A percentile compares a stretch with the other conserved stretches of the same genome.
phyloP scores from a whole-genome alignment of 2,113 vertebrate genomes.

The Cisticola juncidis region DNA sequence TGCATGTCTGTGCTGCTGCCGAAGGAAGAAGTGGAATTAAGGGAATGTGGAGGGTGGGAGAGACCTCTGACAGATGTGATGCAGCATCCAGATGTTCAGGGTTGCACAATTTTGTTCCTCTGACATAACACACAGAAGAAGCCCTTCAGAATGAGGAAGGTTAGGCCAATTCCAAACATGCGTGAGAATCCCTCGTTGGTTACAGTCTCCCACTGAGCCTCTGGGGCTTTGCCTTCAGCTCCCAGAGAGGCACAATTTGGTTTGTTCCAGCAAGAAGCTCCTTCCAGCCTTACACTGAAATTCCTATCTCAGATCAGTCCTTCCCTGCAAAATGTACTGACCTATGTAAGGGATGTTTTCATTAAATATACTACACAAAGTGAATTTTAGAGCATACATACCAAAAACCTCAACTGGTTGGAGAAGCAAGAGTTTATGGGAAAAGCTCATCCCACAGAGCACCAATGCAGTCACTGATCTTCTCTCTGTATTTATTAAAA shows the following conservation, averaged over 20 bases:
- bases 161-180: not conserved
- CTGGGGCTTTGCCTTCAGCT: not conserved
- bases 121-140: not conserved
- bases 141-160: not conserved
- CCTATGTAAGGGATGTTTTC: constrained; percentile 1
- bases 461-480: constrained; percentile 19
- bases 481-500: constrained; percentile 77
- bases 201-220: not conserved
- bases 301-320: not conserved
- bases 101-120: not conserved
- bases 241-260: not conserved
- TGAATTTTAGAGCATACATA: constrained; percentile 36
- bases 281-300: constrained; percentile 51
- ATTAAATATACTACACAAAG: not conserved
- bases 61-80: constrained; percentile 9
- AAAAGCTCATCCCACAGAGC: constrained; percentile 53
- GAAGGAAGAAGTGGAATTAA: not conserved
- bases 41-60: constrained; percentile 23
- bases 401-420: constrained; percentile 24
- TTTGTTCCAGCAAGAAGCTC: constrained; percentile 40
- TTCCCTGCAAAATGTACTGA: not conserved
- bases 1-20: constrained; percentile 57
- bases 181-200: not conserved
- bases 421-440: constrained; percentile 49
- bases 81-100: not conserved